Evolutionary conservation across 2,113 vertebrate species (phyloP), one percentile per base, ranked within the genome.

Genomic region (Microtus montanus): DNA sequence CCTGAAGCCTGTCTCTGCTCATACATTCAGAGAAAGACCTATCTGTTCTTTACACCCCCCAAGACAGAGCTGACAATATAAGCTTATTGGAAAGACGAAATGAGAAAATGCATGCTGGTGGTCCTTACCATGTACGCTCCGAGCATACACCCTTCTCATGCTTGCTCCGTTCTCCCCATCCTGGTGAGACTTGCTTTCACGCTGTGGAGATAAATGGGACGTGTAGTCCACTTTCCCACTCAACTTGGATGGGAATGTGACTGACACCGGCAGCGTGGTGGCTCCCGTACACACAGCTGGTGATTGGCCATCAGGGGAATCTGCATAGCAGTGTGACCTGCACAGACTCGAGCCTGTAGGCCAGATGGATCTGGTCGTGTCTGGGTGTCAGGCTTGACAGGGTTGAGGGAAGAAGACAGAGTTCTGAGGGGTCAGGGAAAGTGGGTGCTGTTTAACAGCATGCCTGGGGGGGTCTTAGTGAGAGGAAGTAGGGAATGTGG

Each of bases 1-100:
- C 10, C 44, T 64, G 33, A 58, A 74, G 15, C 5, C 19, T 11
- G 0, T 66, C 33, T 83, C 8, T 47, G 52, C 74, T 89, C 35
- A 30, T 73, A 61, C 11, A 33, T 91, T 91, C 64, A 84, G 63
- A 44, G 82, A 92, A 75, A 24, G 28, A 13, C 58, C 66, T 90
- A 11, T 20, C 5, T 30, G 93, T 54, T 13, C 49, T 91, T 84
- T 35, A 47, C 2, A 54, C 19, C 58, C 86, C 86, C 20, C 30
- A 35, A 33, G 84, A 30, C 35, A 33, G 71, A 61, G 33, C 52
- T 86, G 78, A 47, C 58, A 58, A 64, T 44, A 44, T 17, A 61
- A 11, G 19, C 58, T 83, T 87, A 14, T 24, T 38, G n/a, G 77
- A 44, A 74, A 85, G 83, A 74, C 80, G 33, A 64, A 41, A 47